Evolutionary conservation across 1,140 invertebrate species (phyloP).

Genomic region (Idris sp.): DNA sequence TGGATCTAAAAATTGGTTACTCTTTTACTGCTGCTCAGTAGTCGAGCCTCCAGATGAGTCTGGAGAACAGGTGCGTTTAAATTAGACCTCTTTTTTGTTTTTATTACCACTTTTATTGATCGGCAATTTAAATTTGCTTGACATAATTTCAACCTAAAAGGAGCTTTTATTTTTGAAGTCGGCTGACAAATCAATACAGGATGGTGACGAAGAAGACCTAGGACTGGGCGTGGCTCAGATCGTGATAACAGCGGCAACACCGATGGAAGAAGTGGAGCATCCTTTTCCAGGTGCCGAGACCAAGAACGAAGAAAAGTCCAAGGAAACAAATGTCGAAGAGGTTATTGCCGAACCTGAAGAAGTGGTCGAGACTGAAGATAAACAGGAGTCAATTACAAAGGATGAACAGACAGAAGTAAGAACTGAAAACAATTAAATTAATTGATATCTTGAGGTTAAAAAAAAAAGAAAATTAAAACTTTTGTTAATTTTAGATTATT

Average conservation of each 20-base stretch:
- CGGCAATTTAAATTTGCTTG: too few species aligned
- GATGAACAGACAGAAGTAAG: slow-evolving; percentile 60
- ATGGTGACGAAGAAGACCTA: slow-evolving; percentile 67
- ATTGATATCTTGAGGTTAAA: too few species aligned
- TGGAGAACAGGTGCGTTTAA: slow-evolving; percentile 61
- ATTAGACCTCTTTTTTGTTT: not conserved
- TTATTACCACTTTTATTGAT: too few species aligned
- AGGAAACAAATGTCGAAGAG: slow-evolving; percentile 59
- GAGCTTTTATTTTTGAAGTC: slow-evolving; percentile 16
- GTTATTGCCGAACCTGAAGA: slow-evolving; percentile 50
- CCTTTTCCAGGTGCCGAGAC: slow-evolving; percentile 80
- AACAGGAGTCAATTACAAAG: slow-evolving; percentile 35
- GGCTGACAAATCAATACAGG: slow-evolving; percentile 64
- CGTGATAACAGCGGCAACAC: slow-evolving; percentile 92
- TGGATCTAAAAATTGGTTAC: not conserved
- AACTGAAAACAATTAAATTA: too few species aligned
- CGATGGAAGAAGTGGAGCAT: slow-evolving; percentile 88
- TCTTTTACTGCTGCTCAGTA: slow-evolving; percentile 68
- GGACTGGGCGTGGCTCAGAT: slow-evolving; percentile 89
- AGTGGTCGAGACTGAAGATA: slow-evolving; percentile 52
- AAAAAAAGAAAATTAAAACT: too few species aligned
- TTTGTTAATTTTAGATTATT: slow-evolving; percentile 20
- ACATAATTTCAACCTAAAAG: too few species aligned
- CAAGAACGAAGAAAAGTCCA: slow-evolving; percentile 52
- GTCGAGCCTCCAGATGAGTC: slow-evolving; percentile 73